Base-by-base conservation (phyloP, 2,888 invertebrate genomes). In the Priocnemis perturbator region DNA sequence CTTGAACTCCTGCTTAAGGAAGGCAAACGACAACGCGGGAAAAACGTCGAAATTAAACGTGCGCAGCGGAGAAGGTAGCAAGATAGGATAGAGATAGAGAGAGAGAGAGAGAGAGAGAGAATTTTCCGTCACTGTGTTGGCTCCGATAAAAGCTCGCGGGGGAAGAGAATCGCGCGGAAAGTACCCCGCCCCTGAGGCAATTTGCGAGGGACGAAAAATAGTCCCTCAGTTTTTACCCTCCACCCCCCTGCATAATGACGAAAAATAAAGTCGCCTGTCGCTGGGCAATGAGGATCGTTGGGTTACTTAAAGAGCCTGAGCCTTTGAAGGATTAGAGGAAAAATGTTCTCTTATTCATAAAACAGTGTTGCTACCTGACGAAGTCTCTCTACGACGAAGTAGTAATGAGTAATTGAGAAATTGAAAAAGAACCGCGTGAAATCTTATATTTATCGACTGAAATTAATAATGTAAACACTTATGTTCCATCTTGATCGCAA, bases 61-160 rank as follows among this genome's bases (percentile, higher is more conserved):
- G 15, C 3, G 47, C 47, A 7, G 21, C 48, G 60, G 60, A 67
- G 62, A 64, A 67, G 67, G 62, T 52, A 52, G 59, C 58, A 56
- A 47, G 62, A 55, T 58, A n/a, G 58, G 50, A 57, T 53, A 48
- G 26, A 23, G 23, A 20, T 60, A 65, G 64, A 60, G 53, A 9
- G 47, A 15, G 30, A 47, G 47, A 19, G n/a, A 47, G 19, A 19
- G 47, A 20, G 11, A 45, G 11, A n/a, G 15, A 44, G 23, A 15
- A 21, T 45, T 47, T 20, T 15, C 23, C 15, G 19, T 52, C 19
- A 15, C 23, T 3, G 15, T 4, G 56, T 45, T 45, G 48, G 4
- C 56, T 11, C 44, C 23, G 53, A 21, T 70, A 56, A 67, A 70
- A 70, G 63, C 63, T 60, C 63, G 56, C 4, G 17, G 47, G 14